A percentile compares a stretch with the other conserved stretches of the same genome.
These are phyloP conservation scores for Temnothorax unifasciatus DNA, from an alignment of 2,888 invertebrate species.

Conservation along the genomic window DNA sequence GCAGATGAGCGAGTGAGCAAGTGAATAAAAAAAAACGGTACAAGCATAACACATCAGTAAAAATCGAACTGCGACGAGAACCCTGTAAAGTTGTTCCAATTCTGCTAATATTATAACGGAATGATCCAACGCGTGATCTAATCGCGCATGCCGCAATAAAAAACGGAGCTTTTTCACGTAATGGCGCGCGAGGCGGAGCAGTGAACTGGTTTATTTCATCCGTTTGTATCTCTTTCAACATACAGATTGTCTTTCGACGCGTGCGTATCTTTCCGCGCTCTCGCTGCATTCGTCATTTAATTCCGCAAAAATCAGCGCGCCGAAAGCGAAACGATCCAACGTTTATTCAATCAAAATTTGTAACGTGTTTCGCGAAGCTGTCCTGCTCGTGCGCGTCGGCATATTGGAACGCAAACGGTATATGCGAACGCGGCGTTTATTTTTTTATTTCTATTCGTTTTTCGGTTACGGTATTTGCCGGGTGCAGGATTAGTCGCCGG, in stretches of 20 bases:
- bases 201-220: slow-evolving; percentile 47
- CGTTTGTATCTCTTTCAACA: slow-evolving; percentile 3
- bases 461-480: slow-evolving; percentile 59
- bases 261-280: slow-evolving; percentile 42
- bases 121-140: slow-evolving; percentile 11
- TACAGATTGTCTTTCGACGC: slow-evolving; percentile 45
- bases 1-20: neutral
- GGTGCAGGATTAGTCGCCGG: slow-evolving; percentile 68
- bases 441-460: slow-evolving; percentile 68
- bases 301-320: slow-evolving; percentile 59
- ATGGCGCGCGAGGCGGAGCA: neutral
- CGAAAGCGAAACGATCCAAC: slow-evolving; percentile 58
- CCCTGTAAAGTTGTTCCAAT: neutral
- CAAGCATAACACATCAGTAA: neutral
- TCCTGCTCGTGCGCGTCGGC: slow-evolving; percentile 44
- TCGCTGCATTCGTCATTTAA: slow-evolving; percentile 59
- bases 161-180: slow-evolving; percentile 8
- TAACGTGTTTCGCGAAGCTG: slow-evolving; percentile 56
- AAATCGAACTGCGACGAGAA: neutral
- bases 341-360: slow-evolving; percentile 73
- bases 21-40: neutral
- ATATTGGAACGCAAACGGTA: slow-evolving; percentile 52
- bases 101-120: neutral
- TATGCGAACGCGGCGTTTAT: slow-evolving; percentile 49
- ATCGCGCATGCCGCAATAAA: slow-evolving; percentile 20